A percentile compares a stretch with the other conserved stretches of the same genome.
Conservation (phyloP, 2,888 invertebrate genomes). For the Sturmia bella region DNA sequence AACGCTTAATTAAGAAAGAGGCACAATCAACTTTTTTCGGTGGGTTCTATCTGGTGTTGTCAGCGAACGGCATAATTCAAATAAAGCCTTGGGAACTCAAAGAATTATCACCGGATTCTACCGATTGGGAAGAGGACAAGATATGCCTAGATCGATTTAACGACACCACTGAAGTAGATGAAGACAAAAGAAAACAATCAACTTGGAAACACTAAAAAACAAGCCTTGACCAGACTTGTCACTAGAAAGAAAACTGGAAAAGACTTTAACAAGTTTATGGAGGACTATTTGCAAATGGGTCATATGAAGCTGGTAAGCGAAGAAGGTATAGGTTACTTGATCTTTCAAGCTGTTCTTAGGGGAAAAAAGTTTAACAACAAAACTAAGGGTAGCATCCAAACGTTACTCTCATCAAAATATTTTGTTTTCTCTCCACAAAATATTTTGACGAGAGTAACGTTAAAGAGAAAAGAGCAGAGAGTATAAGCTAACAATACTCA, state of each 20-base stretch:
- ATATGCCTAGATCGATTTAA: background rate
- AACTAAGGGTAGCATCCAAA: constrained; percentile 38
- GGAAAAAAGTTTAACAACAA: constrained; percentile 41
- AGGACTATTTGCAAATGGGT: too few species aligned
- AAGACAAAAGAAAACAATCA: too few species aligned
- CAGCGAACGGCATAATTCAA: background rate
- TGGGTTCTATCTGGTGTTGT: constrained; percentile 45
- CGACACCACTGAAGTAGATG: constrained; percentile 2
- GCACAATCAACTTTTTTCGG: constrained; percentile 52
- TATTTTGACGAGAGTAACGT: constrained; percentile 69
- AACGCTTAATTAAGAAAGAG: constrained; percentile 23
- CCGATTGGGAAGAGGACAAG: constrained; percentile 3
- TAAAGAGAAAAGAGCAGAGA: constrained; percentile 57
- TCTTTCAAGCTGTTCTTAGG: constrained; percentile 43
- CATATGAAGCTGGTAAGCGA: too few species aligned
- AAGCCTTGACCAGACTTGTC: too few species aligned
- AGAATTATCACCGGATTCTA: background rate
- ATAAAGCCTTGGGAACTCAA: constrained; percentile 12
- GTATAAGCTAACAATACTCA: constrained; percentile 72
- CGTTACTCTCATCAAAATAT: constrained; percentile 72
- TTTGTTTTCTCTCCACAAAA: too few species aligned
- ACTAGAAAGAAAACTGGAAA: too few species aligned
- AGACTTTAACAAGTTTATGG: too few species aligned
- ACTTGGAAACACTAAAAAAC: too few species aligned
- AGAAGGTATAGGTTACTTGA: constrained; percentile 15